Evolutionary conservation across 2,888 invertebrate species (phyloP).

Genomic region (Argyresthia albistria): DNA sequence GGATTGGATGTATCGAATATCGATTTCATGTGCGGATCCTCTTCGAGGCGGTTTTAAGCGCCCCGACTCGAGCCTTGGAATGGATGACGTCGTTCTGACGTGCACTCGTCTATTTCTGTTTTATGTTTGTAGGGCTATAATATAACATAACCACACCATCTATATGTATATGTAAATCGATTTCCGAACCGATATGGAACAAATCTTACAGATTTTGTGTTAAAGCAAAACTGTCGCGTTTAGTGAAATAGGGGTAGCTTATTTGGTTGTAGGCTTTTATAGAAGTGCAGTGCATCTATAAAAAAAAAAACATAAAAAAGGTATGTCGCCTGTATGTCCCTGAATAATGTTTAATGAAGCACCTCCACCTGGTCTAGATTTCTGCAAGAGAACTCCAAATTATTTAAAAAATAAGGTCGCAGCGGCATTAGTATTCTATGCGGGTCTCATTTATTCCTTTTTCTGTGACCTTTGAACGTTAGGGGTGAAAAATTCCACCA

Average conservation of each 20-base stretch:
- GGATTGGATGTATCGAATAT: conserved; percentile 9
- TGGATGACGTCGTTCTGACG: conserved; percentile 1
- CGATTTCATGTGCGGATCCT: conserved; percentile 21
- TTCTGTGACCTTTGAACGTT: conserved; percentile 2
- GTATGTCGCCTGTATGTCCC: too few species aligned
- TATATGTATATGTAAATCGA: neutral
- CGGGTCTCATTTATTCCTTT: neutral
- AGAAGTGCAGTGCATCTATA: too few species aligned
- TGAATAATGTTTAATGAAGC: too few species aligned
- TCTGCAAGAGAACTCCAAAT: too few species aligned
- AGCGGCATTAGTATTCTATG: neutral
- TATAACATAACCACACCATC: neutral
- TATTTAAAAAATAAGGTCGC: neutral
- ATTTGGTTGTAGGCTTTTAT: too few species aligned
- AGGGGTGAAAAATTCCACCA: neutral
- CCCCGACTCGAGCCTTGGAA: conserved; percentile 14
- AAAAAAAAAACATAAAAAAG: too few species aligned
- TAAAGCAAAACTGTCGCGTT: too few species aligned
- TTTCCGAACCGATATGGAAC: too few species aligned
- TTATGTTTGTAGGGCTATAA: neutral
- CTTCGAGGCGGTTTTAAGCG: conserved; percentile 28
- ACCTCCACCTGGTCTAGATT: too few species aligned
- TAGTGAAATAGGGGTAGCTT: too few species aligned
- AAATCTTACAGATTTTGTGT: too few species aligned
- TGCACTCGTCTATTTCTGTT: conserved; percentile 2